Evolutionary conservation across 2,113 vertebrate species (phyloP).

Genomic region (Pyxicephalus adspersus): DNA sequence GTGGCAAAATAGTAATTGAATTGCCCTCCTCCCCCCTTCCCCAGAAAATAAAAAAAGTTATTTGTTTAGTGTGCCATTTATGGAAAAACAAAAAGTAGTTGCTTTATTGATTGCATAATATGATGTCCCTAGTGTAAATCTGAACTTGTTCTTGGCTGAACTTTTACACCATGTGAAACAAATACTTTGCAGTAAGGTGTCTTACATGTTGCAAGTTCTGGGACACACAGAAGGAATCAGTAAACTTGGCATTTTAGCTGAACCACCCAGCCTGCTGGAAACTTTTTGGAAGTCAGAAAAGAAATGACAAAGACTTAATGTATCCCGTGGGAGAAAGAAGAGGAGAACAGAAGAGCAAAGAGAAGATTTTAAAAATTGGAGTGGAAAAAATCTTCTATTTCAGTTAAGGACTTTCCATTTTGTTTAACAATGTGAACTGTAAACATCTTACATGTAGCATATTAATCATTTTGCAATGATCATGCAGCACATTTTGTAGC

Average conservation of each 20-base stretch:
- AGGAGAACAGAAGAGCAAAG: neutral
- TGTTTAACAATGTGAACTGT: neutral
- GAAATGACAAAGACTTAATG: neutral
- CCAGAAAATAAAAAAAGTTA: no score
- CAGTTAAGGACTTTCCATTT: neutral
- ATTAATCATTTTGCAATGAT: neutral
- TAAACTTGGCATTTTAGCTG: neutral
- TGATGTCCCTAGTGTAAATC: no score
- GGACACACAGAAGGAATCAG: neutral
- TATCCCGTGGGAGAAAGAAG: neutral
- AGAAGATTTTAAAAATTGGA: neutral
- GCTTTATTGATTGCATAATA: no score
- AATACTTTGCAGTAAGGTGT: neutral
- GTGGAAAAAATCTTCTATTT: constrained; percentile 3
- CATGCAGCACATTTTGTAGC: neutral
- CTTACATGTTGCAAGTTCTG: neutral
- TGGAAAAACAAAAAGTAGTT: no score
- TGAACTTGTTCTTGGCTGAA: no score
- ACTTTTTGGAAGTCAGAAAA: neutral
- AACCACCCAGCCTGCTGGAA: constrained; percentile 5
- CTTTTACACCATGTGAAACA: neutral
- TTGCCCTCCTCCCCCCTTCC: no score
- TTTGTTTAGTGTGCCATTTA: no score
- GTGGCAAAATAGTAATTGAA: no score
- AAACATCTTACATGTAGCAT: neutral